A percentile compares a stretch with the other conserved stretches of the same genome.
These are phyloP conservation scores for Sarcophaga variegata DNA, from an alignment of 2,888 invertebrate genomes.

Conservation along the genomic window DNA sequence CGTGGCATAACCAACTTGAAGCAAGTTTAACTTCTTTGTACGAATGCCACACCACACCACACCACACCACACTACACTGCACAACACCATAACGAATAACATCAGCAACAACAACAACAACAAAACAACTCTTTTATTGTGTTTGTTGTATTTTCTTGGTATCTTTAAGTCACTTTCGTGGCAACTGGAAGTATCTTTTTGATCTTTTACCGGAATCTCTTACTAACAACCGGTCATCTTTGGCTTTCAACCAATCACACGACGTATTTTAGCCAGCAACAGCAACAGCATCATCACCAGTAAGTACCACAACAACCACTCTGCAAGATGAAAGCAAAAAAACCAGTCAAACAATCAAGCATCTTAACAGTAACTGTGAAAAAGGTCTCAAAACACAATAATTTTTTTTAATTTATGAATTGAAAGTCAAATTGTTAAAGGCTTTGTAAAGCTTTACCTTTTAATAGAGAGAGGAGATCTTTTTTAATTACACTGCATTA, in stretches of 20 bases:
- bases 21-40: background rate
- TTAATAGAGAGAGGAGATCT: too few species aligned
- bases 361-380: slow-evolving; percentile 18
- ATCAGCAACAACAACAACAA: background rate
- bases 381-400: background rate
- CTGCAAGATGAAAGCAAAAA: background rate
- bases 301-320: background rate
- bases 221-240: slow-evolving; percentile 54
- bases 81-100: slow-evolving; percentile 45
- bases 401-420: too few species aligned
- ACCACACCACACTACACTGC: slow-evolving; percentile 23
- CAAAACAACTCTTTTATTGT: slow-evolving; percentile 4
- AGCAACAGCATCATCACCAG: background rate
- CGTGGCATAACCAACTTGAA: slow-evolving; percentile 50
- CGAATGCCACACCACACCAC: background rate
- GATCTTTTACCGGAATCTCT: slow-evolving; percentile 68
- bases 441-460: too few species aligned
- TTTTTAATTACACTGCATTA: too few species aligned
- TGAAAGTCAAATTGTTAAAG: too few species aligned
- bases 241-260: slow-evolving; percentile 63
- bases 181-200: slow-evolving; percentile 55
- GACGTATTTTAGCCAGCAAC: slow-evolving; percentile 19
- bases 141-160: slow-evolving; percentile 23
- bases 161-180: slow-evolving; percentile 56
- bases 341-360: background rate